These are phyloP conservation scores for Dinomys branickii DNA, from an alignment of 2,113 vertebrate species.

Conservation along the genomic window DNA sequence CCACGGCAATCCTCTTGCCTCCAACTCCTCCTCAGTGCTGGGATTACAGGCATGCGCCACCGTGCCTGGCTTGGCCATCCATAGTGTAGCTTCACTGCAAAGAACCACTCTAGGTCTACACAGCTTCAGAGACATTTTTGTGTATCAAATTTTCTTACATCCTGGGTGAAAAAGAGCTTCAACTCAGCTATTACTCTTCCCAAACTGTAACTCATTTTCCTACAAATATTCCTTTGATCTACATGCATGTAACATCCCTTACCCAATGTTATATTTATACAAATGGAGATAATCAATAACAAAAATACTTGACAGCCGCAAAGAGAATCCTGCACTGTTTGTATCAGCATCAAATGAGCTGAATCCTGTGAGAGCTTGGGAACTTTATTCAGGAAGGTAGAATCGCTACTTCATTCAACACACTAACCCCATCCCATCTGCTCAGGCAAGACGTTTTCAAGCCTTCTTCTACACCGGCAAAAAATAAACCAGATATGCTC, in stretches of 20 bases:
- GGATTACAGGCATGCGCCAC: neutral
- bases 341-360: neutral
- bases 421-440: neutral
- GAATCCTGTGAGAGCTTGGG: neutral
- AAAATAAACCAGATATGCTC: slow-evolving; percentile 14
- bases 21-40: neutral
- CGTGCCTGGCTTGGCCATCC: neutral
- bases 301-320: neutral
- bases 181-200: neutral
- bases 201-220: neutral
- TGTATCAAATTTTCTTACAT: slow-evolving; percentile 22
- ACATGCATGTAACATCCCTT: neutral
- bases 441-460: slow-evolving; percentile 8
- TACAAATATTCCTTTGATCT: neutral
- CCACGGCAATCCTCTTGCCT: neutral
- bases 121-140: neutral
- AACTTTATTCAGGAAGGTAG: neutral
- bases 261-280: neutral
- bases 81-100: neutral
- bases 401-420: neutral
- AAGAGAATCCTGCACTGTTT: neutral
- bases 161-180: neutral
- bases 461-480: neutral
- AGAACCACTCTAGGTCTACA: neutral
- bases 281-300: neutral